Base-by-base conservation (phyloP, 2,797 vertebrate genomes). In the Micromesistius poutassou region DNA sequence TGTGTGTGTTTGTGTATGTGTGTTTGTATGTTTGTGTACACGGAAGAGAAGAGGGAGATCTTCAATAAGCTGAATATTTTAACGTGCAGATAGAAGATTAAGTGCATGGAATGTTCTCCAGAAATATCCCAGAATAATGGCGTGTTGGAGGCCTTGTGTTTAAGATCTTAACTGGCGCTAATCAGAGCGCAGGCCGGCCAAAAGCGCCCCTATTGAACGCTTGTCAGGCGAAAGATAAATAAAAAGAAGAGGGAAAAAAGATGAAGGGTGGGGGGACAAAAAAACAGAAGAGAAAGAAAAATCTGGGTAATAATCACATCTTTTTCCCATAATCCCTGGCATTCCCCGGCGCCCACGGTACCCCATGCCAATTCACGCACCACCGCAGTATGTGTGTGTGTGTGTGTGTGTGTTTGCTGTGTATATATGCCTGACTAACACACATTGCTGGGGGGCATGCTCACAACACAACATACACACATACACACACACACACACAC, bases 281-380 rank as follows among this genome's bases (percentile, higher is more conserved):
- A 82, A 81, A 78, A 5, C 50, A 25, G 50, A 62, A 62, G 50
- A 62, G 50, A 62, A 62, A 62, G 50, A 75, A 84, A 87, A 88
- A 90, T 90, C 90, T 90, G 84, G 89, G 92, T 94, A 94, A 94
- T 94, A 95, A 94, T 94, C 93, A 92, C 90, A 93, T 92, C 89
- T 89, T 83, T 62, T 89, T 88, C 86, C 85, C 81, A 85, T 94
- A 94, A 94, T 93, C 93, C 94, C 83, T 85, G 90, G 91, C 92
- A 93, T 92, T 92, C 92, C 89, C 82, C 87, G 85, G 88, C 91
- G 92, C 89, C 91, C 91, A 92, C 90, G 91, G 89, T 91, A 91
- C 86, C 85, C 87, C 80, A 79, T 85, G 84, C 79, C 88, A 89
- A 87, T 92, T 90, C 84, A 84, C 84, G 90, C 77, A 3, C 77